These are phyloP conservation scores for Orgyia antiqua DNA, from an alignment of 2,888 invertebrate species.

Conservation along the genomic window DNA sequence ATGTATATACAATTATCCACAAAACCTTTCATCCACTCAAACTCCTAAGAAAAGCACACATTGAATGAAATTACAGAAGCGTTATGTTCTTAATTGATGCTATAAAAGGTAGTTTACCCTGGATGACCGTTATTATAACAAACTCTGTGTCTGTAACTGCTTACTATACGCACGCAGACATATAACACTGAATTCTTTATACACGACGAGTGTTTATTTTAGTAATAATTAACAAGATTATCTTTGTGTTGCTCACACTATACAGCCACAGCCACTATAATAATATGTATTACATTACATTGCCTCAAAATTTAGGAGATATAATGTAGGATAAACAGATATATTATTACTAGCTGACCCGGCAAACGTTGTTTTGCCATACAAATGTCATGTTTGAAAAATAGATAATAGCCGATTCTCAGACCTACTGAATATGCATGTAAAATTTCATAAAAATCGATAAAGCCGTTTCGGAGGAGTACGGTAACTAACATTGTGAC, in stretches of 20 bases:
- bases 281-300: constrained; percentile 11
- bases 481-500: too few relatives aligned
- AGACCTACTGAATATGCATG: too few relatives aligned
- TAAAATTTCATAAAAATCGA: too few relatives aligned
- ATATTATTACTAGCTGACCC: too few relatives aligned
- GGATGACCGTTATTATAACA: constrained; percentile 48
- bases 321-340: too few relatives aligned
- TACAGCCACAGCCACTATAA: constrained; percentile 5
- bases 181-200: constrained; percentile 33
- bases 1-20: constrained; percentile 35
- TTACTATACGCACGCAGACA: constrained; percentile 34
- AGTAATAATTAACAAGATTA: constrained; percentile 33
- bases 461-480: too few relatives aligned
- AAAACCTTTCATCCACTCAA: constrained; percentile 28
- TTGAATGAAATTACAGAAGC: constrained; percentile 46
- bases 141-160: constrained; percentile 36
- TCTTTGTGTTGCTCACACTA: too few relatives aligned
- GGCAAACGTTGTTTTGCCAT: too few relatives aligned
- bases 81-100: constrained; percentile 54
- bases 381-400: too few relatives aligned
- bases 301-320: too few relatives aligned
- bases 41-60: constrained; percentile 31
- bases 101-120: constrained; percentile 52
- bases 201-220: constrained; percentile 33
- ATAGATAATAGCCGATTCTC: too few relatives aligned